These are phyloP conservation scores for Ips typographus DNA, from an alignment of 1,140 invertebrate species.

Conservation along the genomic window DNA sequence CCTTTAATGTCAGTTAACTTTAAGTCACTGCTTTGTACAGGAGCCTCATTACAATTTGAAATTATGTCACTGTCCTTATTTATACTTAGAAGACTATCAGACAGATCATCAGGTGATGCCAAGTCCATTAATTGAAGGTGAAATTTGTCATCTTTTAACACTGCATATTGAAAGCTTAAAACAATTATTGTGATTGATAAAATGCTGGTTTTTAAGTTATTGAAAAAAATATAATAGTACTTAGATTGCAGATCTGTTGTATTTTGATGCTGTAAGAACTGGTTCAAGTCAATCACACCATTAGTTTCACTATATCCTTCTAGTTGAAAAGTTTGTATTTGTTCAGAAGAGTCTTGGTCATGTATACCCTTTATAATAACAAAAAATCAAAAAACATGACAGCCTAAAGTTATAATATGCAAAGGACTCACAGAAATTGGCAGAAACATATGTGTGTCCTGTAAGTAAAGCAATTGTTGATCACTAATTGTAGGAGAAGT, in stretches of 20 bases:
- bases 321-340: background rate
- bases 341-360: too few species aligned
- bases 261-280: too few species aligned
- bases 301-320: background rate
- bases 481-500: background rate
- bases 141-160: slow-evolving; percentile 36
- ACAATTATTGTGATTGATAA: slow-evolving; percentile 1
- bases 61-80: too few species aligned
- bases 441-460: slow-evolving; percentile 5
- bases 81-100: background rate
- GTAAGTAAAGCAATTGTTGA: slow-evolving; percentile 23
- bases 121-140: slow-evolving; percentile 22
- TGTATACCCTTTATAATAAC: too few species aligned
- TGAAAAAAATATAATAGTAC: too few species aligned
- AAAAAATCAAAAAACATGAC: too few species aligned
- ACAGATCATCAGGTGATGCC: background rate
- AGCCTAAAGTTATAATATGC: too few species aligned
- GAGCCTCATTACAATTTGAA: too few species aligned
- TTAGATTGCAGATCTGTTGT: too few species aligned
- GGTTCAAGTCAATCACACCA: too few species aligned
- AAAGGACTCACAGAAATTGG: slow-evolving; percentile 5
- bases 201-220: background rate
- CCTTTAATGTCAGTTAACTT: too few species aligned
- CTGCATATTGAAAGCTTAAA: slow-evolving; percentile 34
- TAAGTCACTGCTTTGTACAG: too few species aligned